phyloP scores from a whole-genome alignment of 2,797 vertebrate species.

The Centroberyx gerrardi region DNA sequence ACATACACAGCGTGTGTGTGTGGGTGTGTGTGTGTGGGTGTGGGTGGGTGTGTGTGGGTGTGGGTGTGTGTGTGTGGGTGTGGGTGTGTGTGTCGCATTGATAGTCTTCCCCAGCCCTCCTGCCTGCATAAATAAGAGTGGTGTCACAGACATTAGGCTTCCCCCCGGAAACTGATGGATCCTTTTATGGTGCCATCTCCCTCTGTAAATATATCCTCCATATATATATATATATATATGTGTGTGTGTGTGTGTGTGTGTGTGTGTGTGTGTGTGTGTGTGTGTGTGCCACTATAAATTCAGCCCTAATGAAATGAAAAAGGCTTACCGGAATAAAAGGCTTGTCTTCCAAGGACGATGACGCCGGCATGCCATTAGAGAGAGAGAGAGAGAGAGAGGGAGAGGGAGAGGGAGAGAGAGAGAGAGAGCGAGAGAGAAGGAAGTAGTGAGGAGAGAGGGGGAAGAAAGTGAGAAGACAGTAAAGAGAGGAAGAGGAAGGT shows the following conservation, averaged over 20 bases:
- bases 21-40: too few species aligned
- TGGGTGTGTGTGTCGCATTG: constrained; percentile 46
- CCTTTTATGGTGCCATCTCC: constrained; percentile 67
- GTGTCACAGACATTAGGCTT: constrained; percentile 69
- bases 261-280: constrained; percentile 9
- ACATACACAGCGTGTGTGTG: too few species aligned
- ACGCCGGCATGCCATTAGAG: constrained; percentile 69
- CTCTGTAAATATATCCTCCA: constrained; percentile 56
- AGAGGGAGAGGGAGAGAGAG: constrained; percentile 11
- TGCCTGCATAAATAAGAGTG: constrained; percentile 57
- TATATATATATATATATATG: constrained; percentile 25
- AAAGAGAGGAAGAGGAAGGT: neutral
- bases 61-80: neutral
- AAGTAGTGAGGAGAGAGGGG: neutral
- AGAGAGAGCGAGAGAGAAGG: constrained; percentile 7
- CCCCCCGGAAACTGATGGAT: constrained; percentile 66
- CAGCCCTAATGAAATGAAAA: constrained; percentile 82
- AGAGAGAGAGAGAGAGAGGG: neutral
- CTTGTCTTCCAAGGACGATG: constrained; percentile 82
- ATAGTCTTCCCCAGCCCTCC: constrained; percentile 64
- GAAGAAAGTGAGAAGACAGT: neutral
- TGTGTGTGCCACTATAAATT: constrained; percentile 68
- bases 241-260: constrained; percentile 6
- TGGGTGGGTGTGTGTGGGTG: too few species aligned
- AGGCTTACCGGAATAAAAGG: constrained; percentile 82